Percentiles rank a stretch among this genome's conserved stretches.
phyloP scores from a whole-genome alignment of 1,140 invertebrate species.

The Acromyrmex echinatior region DNA sequence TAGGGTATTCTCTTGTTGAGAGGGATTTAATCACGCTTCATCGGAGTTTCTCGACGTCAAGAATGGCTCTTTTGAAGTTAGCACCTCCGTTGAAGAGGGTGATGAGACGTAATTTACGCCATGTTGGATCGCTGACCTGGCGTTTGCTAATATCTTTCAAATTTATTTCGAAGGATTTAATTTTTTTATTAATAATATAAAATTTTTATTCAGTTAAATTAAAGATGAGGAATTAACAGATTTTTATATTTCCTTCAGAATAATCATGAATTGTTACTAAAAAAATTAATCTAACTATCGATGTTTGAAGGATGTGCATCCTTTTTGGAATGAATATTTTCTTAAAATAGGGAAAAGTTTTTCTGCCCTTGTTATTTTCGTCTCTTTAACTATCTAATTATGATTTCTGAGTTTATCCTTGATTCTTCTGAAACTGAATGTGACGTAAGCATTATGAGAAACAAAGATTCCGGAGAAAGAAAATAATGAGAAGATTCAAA shows the following conservation, averaged over 20 bases:
- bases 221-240: background rate
- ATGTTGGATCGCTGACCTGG: slow-evolving; percentile 36
- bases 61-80: slow-evolving; percentile 64
- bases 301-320: background rate
- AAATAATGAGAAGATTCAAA: slow-evolving; percentile 37
- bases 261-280: background rate
- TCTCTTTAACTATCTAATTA: slow-evolving; percentile 20
- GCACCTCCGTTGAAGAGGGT: slow-evolving; percentile 36
- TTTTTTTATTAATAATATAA: slow-evolving; percentile 18
- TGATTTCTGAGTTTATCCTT: background rate
- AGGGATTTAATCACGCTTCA: slow-evolving; percentile 48
- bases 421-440: slow-evolving; percentile 6
- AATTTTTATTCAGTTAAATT: slow-evolving; percentile 11
- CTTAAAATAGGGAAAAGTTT: background rate
- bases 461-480: slow-evolving; percentile 17
- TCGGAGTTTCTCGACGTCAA: slow-evolving; percentile 51
- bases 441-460: slow-evolving; percentile 21
- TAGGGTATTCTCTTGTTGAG: slow-evolving; percentile 49
- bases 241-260: background rate
- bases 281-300: background rate
- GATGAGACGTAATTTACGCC: slow-evolving; percentile 49
- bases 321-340: background rate
- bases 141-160: slow-evolving; percentile 23
- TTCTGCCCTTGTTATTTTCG: background rate
- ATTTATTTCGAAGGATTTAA: slow-evolving; percentile 21